Percentiles rank a stretch among this genome's conserved stretches.
These are phyloP conservation scores for Thymelicus sylvestris DNA, from an alignment of 2,888 invertebrate species.

Conservation along the genomic window DNA sequence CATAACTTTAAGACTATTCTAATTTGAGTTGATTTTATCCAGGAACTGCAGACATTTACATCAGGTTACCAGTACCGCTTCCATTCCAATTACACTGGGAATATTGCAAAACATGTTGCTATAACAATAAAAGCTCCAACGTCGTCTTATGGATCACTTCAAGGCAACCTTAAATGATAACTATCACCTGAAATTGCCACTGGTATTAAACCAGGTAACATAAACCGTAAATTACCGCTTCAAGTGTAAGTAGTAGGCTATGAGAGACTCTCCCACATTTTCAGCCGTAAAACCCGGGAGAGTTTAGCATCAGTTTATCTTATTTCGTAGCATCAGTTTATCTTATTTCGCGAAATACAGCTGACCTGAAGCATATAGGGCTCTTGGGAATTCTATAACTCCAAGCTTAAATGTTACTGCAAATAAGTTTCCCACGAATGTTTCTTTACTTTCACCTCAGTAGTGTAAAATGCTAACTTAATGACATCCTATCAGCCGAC, in stretches of 20 bases:
- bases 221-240: neutral
- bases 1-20: too few relatives aligned
- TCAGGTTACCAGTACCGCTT: too few relatives aligned
- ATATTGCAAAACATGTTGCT: too few relatives aligned
- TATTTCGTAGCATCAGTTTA: neutral
- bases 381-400: neutral
- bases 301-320: neutral
- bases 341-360: neutral
- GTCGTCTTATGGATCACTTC: neutral
- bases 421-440: neutral
- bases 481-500: too few relatives aligned
- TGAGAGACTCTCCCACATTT: neutral
- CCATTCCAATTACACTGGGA: too few relatives aligned
- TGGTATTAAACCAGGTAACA: neutral
- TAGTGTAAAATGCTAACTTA: too few relatives aligned
- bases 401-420: neutral
- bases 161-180: neutral
- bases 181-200: neutral
- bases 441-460: too few relatives aligned
- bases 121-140: neutral
- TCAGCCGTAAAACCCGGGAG: neutral
- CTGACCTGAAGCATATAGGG: neutral
- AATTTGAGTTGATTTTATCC: too few relatives aligned
- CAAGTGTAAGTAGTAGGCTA: too few relatives aligned
- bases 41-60: too few relatives aligned